These are phyloP conservation scores for Dasyurus viverrinus DNA, from an alignment of 2,113 vertebrate genomes.

Conservation along the genomic window DNA sequence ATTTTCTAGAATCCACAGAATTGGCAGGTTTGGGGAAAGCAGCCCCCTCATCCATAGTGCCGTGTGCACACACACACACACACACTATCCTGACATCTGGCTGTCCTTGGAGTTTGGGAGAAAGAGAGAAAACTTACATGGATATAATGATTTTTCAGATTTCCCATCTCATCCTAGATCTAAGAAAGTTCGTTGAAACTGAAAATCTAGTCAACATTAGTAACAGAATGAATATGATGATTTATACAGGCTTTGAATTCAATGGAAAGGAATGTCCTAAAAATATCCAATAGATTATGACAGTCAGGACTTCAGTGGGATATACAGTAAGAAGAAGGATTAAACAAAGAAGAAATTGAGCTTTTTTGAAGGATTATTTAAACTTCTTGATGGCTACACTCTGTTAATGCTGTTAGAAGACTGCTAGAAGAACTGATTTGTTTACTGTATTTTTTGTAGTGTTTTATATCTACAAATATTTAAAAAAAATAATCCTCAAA, in stretches of 20 bases:
- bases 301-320: not conserved
- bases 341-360: not conserved
- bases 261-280: not conserved
- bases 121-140: not conserved
- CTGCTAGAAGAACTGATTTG: not conserved
- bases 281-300: not conserved
- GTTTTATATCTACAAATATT: not conserved
- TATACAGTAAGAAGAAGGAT: conserved; percentile 6
- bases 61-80: not conserved
- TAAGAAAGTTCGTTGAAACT: not conserved
- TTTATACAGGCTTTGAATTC: not conserved
- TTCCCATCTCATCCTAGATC: not conserved
- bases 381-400: not conserved
- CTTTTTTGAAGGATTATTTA: not conserved
- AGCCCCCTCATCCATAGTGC: not conserved
- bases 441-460: not conserved
- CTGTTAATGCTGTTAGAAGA: not conserved
- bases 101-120: conserved; percentile 5
- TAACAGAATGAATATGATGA: conserved; percentile 4
- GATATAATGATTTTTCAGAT: not conserved
- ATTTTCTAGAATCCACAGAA: conserved; percentile 53
- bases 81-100: conserved; percentile 10
- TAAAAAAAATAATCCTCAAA: not conserved
- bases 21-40: conserved; percentile 59
- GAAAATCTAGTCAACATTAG: not conserved